Conservation (phyloP, 2,113 vertebrate genomes). For the Hepsetus odoe region DNA sequence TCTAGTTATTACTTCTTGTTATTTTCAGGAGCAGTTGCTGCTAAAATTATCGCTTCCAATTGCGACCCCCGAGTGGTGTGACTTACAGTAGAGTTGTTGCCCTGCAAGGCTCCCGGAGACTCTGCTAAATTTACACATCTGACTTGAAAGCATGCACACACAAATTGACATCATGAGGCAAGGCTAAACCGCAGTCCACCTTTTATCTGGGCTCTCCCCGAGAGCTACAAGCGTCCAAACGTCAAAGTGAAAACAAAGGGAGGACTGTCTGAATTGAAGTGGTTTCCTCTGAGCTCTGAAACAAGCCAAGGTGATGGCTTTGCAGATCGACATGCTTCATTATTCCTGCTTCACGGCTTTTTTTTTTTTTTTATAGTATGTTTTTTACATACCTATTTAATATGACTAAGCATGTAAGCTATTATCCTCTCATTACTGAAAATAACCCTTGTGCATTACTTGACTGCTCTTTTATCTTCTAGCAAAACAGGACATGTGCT, state of each 20-base stretch:
- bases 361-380: background rate
- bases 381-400: background rate
- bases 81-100: background rate
- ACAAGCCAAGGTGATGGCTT: background rate
- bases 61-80: background rate
- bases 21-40: background rate
- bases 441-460: slow-evolving; percentile 6
- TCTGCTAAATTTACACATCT: slow-evolving; percentile 17
- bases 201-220: slow-evolving; percentile 41
- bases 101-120: slow-evolving; percentile 16
- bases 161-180: slow-evolving; percentile 50
- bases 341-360: background rate
- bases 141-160: slow-evolving; percentile 33
- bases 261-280: slow-evolving; percentile 47
- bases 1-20: background rate
- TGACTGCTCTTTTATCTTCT: slow-evolving; percentile 14
- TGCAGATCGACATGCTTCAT: background rate
- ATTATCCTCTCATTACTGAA: slow-evolving; percentile 12
- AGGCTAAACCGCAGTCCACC: slow-evolving; percentile 39
- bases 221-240: slow-evolving; percentile 36
- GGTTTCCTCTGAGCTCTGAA: slow-evolving; percentile 38
- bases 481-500: too few relatives aligned
- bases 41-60: background rate
- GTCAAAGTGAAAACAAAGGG: slow-evolving; percentile 55
- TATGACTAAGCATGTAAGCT: background rate